Evolutionary conservation across 1,140 invertebrate genomes (phyloP), one percentile per base, ranked within the genome.

Genomic region (Palaemon carinicauda): DNA sequence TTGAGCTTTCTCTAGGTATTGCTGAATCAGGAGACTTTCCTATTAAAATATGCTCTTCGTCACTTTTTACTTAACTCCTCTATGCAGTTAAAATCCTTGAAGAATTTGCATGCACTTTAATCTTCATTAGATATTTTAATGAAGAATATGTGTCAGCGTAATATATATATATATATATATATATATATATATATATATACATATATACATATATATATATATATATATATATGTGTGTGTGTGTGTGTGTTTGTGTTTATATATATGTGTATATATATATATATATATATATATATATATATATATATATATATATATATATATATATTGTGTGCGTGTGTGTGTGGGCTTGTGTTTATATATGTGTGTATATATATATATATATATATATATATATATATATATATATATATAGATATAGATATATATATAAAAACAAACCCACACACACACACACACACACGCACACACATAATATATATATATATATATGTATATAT

Each of bases 381-480:
- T 77, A n/a, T 77, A n/a, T 17, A 51, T 51, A n/a, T 21, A 77
- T 52, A 31, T 41, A 1, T 31, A n/a, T 78, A 4, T 53, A 27
- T 17, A 53, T 4, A 21, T 53, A 21, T 3, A 12, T 27, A n/a
- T n/a, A n/a, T n/a, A n/a, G n/a, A n/a, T n/a, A n/a, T n/a, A n/a
- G n/a, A n/a, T n/a, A n/a, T n/a, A n/a, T n/a, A n/a, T n/a, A n/a
- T n/a, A n/a, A n/a, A n/a, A n/a, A n/a, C n/a, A n/a, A n/a, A n/a
- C n/a, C n/a, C n/a, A n/a, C 27, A 33, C 17, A 53, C 27, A 54
- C 24, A 24, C 27, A 54, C 21, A 79, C n/a, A 54, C 50, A 54
- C 33, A 79, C 50, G 53, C 15, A 79, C 33, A 79, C 15, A 75
- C 41, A 75, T 41, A 75, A n/a, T n/a, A n/a, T n/a, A n/a, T 79